A percentile compares a stretch with the other conserved stretches of the same genome.
These are phyloP conservation scores for Xiphophorus hellerii DNA, from an alignment of 2,113 vertebrate genomes.

Conservation along the genomic window DNA sequence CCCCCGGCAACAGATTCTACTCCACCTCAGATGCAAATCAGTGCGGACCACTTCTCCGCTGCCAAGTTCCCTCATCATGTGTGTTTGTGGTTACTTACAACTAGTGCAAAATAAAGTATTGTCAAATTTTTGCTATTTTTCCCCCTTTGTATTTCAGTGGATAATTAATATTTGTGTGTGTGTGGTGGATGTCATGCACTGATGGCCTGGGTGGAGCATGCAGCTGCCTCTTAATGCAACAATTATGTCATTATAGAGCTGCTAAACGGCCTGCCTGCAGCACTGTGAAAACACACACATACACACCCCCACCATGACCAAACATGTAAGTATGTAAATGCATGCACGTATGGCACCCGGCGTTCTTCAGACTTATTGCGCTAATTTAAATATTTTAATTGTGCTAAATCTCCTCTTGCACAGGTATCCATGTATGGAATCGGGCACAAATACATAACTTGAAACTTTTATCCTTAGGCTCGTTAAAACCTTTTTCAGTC, in stretches of 20 bases:
- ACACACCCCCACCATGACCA: not conserved
- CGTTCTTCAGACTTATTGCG: conserved; percentile 6
- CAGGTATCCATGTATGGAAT: not conserved
- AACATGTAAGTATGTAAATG: conserved; percentile 1
- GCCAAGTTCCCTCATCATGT: conserved; percentile 24
- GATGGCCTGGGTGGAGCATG: conserved; percentile 18
- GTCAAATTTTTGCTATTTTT: not conserved
- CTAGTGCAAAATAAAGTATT: not conserved
- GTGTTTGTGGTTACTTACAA: not conserved
- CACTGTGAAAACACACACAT: conserved; percentile 18
- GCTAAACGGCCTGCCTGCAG: conserved; percentile 11
- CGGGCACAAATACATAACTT: not conserved
- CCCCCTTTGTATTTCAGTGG: conserved; percentile 4
- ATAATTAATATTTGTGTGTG: conserved; percentile 12
- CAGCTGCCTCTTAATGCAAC: conserved; percentile 54
- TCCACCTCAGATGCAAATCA: conserved; percentile 28
- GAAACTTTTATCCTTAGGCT: conserved; percentile 4
- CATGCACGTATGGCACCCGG: not conserved
- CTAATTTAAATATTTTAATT: not conserved
- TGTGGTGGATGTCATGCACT: not conserved
- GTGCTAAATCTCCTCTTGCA: not conserved
- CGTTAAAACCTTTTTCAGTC: not conserved
- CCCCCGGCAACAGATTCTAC: conserved; percentile 27
- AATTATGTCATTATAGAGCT: conserved; percentile 36
- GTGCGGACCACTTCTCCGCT: conserved; percentile 17